Evolutionary conservation across 2,888 invertebrate genomes (phyloP), one percentile per base, ranked within the genome.

Genomic region (Hydrotaea diabolus): DNA sequence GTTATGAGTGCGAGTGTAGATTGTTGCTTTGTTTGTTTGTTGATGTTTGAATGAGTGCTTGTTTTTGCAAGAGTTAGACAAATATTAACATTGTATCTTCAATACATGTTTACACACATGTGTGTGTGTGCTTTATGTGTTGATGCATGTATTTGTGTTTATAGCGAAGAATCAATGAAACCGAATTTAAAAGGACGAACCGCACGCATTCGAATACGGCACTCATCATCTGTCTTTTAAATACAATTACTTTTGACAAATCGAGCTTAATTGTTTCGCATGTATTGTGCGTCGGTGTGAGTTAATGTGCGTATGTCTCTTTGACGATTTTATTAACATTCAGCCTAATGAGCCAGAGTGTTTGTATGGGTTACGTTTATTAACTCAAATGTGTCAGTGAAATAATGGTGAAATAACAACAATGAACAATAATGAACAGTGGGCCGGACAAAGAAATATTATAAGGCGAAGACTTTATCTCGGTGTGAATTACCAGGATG

Each of bases 171-270:
- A 49, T 49, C 49, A 49, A 49, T 49, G n/a, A 2, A 49, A n/a
- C 49, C n/a, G 7, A 15, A 2, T 49, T 49, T 15, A 2, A 2
- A 49, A 49, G 49, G 49, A 49, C n/a, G 8, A 7, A 43, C 43
- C n/a, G 3, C 15, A 11, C 9, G 43, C 3, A 13, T 39, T 4
- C 9, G 39, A 39, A 8, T 39, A 11, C 13, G 31, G 49, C n/a
- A 2, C 7, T 49, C 15, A 49, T 49, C 49, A 49, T 13, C 21
- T 31, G 55, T 64, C 64, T 43, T 77, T 81, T 77, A 81, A 55
- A 21, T 73, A 17, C 53, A 73, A 82, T 77, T 81, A 77, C 31
- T 77, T 77, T 73, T 73, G 77, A 82, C 77, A 73, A 77, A 69
- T 80, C 23, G 1, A 3, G 64, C 66, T 77, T 66, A 77, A 80